Percentiles rank a stretch among this genome's conserved stretches.
phyloP scores from a whole-genome alignment of 2,888 invertebrate genomes.

The Drosophila subquinaria region DNA sequence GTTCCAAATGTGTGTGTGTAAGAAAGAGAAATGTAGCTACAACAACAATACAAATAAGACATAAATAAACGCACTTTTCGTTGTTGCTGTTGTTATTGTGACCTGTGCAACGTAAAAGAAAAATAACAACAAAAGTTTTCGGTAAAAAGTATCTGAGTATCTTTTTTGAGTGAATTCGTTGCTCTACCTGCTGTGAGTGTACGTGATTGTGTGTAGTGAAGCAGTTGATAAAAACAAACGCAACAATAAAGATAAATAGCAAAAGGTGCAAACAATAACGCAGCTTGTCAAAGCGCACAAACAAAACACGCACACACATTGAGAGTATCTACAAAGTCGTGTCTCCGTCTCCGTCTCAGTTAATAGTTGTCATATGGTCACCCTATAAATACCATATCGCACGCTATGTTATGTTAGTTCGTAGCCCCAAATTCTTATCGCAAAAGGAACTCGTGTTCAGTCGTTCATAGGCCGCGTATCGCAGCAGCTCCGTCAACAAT shows the following conservation, averaged over 20 bases:
- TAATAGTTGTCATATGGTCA: slow-evolving; percentile 14
- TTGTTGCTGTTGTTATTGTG: slow-evolving; percentile 46
- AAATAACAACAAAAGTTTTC: slow-evolving; percentile 53
- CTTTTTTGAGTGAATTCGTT: slow-evolving; percentile 74
- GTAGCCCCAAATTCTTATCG: slow-evolving; percentile 84
- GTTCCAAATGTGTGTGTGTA: slow-evolving; percentile 29
- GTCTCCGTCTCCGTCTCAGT: background rate
- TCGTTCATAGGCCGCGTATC: slow-evolving; percentile 65
- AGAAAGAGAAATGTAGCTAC: slow-evolving; percentile 58
- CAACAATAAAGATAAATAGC: slow-evolving; percentile 74
- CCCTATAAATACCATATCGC: slow-evolving; percentile 42
- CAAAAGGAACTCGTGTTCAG: slow-evolving; percentile 79
- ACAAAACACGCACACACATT: slow-evolving; percentile 6
- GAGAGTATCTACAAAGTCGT: background rate
- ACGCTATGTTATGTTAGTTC: slow-evolving; percentile 57
- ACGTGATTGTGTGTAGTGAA: slow-evolving; percentile 52
- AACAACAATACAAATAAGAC: slow-evolving; percentile 35
- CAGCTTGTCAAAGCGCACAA: slow-evolving; percentile 26
- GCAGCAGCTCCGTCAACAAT: slow-evolving; percentile 38
- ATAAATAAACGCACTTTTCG: slow-evolving; percentile 56
- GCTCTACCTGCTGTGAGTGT: slow-evolving; percentile 58
- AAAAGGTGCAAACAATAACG: slow-evolving; percentile 74
- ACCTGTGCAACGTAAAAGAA: slow-evolving; percentile 58
- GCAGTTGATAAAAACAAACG: slow-evolving; percentile 78
- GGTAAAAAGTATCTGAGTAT: slow-evolving; percentile 75